phyloP scores from a whole-genome alignment of 2,113 vertebrate species.

The Corydoras maculifer region DNA sequence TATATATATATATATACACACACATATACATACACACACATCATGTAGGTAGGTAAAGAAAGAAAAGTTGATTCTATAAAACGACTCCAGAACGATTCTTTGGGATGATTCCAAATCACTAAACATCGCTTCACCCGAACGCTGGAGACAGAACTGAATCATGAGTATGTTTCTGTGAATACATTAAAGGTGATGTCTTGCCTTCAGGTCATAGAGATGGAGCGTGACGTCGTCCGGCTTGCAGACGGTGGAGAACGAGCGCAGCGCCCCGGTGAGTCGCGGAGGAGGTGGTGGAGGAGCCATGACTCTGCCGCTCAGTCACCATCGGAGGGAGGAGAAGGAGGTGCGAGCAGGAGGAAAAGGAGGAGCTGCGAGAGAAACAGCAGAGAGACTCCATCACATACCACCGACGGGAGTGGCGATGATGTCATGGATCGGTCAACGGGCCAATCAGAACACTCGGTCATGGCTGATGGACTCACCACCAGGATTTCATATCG shows the following conservation, averaged over 20 bases:
- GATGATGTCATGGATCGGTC: too few relatives aligned
- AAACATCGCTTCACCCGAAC: too few relatives aligned
- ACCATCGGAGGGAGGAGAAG: constrained; percentile 48
- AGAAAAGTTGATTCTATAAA: too few relatives aligned
- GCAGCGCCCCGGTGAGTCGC: constrained; percentile 86
- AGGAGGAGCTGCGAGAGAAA: constrained; percentile 6
- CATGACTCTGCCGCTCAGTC: constrained; percentile 71
- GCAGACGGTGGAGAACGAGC: constrained; percentile 93
- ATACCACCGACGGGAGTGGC: background rate
- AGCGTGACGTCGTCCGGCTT: constrained; percentile 79
- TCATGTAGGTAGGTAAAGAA: too few relatives aligned
- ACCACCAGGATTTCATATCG: too few relatives aligned
- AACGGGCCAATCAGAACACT: too few relatives aligned
- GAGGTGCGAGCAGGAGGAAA: background rate
- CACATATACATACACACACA: too few relatives aligned
- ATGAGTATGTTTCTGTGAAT: background rate
- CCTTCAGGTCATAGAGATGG: constrained; percentile 80
- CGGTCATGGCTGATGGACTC: too few relatives aligned
- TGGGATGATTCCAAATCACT: too few relatives aligned
- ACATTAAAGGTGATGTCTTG: constrained; percentile 47
- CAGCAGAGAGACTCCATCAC: constrained; percentile 5
- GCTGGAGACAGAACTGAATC: too few relatives aligned
- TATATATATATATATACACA: too few relatives aligned
- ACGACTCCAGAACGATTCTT: too few relatives aligned
- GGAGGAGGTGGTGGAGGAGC: constrained; percentile 89